A percentile compares a stretch with the other conserved stretches of the same genome.
phyloP scores from a whole-genome alignment of 2,113 vertebrate genomes.

The Electrona antarctica region DNA sequence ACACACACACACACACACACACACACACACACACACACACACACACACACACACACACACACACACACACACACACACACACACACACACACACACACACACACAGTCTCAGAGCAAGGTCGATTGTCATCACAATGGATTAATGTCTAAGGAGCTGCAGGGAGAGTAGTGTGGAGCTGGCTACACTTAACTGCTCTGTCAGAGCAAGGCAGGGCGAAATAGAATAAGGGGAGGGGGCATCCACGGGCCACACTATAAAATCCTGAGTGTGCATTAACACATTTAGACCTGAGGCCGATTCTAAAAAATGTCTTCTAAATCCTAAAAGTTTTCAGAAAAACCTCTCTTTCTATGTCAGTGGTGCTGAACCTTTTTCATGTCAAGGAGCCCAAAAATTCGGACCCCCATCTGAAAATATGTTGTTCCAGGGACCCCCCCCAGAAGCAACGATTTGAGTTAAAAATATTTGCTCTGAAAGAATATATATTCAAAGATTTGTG shows the following conservation, averaged over 20 bases:
- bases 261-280: too few species aligned
- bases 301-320: too few species aligned
- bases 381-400: too few species aligned
- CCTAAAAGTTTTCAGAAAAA: too few species aligned
- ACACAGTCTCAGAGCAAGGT: conserved; percentile 78
- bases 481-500: too few species aligned
- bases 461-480: too few species aligned
- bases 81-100: conserved; percentile 22
- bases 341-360: too few species aligned
- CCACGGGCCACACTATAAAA: conserved; percentile 51
- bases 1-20: conserved; percentile 18
- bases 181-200: conserved; percentile 77
- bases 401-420: too few species aligned
- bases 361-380: too few species aligned
- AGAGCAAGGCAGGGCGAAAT: conserved; percentile 70
- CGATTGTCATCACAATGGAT: conserved; percentile 83
- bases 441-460: too few species aligned
- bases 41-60: conserved; percentile 15
- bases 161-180: conserved; percentile 77
- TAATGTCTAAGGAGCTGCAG: conserved; percentile 81
- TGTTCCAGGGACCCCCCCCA: too few species aligned
- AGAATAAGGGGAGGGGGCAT: conserved; percentile 58
- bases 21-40: conserved; percentile 51
- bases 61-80: conserved; percentile 17
- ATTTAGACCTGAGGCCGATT: too few species aligned